Conservation (phyloP, 1,140 invertebrate species). For the Ostrea edulis region DNA sequence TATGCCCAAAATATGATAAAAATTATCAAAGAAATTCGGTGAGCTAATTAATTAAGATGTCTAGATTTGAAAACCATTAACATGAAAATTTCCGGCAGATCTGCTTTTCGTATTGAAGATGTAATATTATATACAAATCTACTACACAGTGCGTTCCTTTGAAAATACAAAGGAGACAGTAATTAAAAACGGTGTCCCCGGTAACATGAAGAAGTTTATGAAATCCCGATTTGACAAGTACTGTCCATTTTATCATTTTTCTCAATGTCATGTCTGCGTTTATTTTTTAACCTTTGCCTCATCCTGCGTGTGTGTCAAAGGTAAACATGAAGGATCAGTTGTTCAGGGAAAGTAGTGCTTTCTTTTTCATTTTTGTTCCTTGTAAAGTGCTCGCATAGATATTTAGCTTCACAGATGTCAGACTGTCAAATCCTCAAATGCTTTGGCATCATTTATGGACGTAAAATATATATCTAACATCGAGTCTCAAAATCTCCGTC, state of each 20-base stretch:
- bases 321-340: neutral
- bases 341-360: constrained; percentile 12
- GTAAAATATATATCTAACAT: neutral
- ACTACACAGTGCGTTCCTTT: constrained; percentile 15
- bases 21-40: constrained; percentile 26
- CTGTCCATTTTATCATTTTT: constrained; percentile 37
- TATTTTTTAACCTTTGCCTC: constrained; percentile 33
- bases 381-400: neutral
- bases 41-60: constrained; percentile 31
- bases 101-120: constrained; percentile 31
- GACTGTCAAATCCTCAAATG: neutral
- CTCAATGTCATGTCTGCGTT: constrained; percentile 22
- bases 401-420: constrained; percentile 11
- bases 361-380: constrained; percentile 1
- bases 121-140: constrained; percentile 40
- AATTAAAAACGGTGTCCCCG: constrained; percentile 15
- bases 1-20: constrained; percentile 23
- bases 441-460: neutral
- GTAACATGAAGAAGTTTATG: constrained; percentile 28
- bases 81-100: constrained; percentile 34
- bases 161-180: constrained; percentile 6
- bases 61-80: constrained; percentile 28
- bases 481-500: neutral
- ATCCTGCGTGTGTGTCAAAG: neutral
- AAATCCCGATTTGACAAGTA: constrained; percentile 31